A percentile compares a stretch with the other conserved stretches of the same genome.
Conservation (phyloP, 2,888 invertebrate genomes). For the Nymphalis c-album region DNA sequence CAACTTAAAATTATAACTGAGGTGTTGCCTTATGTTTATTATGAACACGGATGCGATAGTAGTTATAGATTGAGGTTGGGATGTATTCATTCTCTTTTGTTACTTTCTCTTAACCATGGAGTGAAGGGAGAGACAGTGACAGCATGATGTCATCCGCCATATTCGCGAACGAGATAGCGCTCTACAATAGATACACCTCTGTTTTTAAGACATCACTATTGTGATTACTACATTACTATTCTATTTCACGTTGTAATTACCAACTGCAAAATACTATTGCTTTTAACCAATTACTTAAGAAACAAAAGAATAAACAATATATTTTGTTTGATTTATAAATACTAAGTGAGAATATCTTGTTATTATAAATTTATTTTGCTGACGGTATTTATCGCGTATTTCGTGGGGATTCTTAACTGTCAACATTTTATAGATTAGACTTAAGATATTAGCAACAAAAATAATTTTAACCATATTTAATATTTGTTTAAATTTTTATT, state of each 20-base stretch:
- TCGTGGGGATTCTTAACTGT: not conserved
- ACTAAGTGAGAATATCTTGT: not conserved
- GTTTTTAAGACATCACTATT: constrained; percentile 46
- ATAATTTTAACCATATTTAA: too few relatives aligned
- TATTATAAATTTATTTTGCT: not conserved
- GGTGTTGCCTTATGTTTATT: constrained; percentile 20
- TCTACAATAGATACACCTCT: constrained; percentile 56
- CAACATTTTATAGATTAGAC: not conserved
- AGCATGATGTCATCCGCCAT: constrained; percentile 44
- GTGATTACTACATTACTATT: constrained; percentile 29
- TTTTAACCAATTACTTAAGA: not conserved
- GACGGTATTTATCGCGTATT: not conserved
- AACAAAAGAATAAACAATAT: not conserved
- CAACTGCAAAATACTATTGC: not conserved
- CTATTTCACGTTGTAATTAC: constrained; percentile 12
- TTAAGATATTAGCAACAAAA: not conserved
- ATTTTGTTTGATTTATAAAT: not conserved
- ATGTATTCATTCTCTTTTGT: constrained; percentile 77
- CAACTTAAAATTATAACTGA: constrained; percentile 5
- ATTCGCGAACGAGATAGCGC: constrained; percentile 61
- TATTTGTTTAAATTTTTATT: too few relatives aligned
- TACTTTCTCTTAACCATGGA: constrained; percentile 79
- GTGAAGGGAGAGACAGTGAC: constrained; percentile 76
- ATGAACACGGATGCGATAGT: constrained; percentile 49
- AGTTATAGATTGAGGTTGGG: constrained; percentile 63